Base-by-base conservation (phyloP, 2,797 vertebrate species). In the Harpagifer antarcticus region DNA sequence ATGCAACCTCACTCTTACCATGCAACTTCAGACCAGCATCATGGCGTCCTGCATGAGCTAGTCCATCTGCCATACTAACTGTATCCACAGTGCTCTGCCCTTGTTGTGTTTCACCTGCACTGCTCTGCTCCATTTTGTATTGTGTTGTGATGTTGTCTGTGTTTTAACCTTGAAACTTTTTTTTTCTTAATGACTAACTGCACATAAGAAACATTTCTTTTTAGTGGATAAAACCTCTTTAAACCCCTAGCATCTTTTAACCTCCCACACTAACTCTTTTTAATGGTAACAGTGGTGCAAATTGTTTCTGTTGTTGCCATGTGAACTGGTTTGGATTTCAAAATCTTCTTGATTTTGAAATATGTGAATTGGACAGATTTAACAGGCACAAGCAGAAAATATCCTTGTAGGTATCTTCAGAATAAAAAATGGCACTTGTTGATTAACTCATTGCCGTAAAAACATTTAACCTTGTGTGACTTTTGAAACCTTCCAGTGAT, bases 1-100 rank as follows among this genome's bases (percentile, higher is more conserved):
- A 70, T 83, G 81, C 78, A 76, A 65, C 62, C 49, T 72, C 68
- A 16, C 43, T 64, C 48, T 69, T 52, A 57, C 67, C 57, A 9
- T 45, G 7, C 37, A 2, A 52, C 56, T 12, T 74, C 63, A 66
- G 45, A 70, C 48, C 23, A 82, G 50, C 76, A 48, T 82, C 59
- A 33, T 23, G 14, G 73, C 78, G 45, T 86, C 76, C 65, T 86
- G 91, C 91, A 93, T 89, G 91, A 90, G 66, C 76, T 57, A 1
- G 44, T 67, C 68, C 71, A 67, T 72, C 69, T 27, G 65, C 67
- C 66, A 37, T 13, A 1, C 43, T 14, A 37, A 54, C 67, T 81
- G 50, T 68, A 44, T 76, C 45, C 66, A 78, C 79, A 20, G 54
- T 52, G 57, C 57, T 75, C 37, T 54, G 66, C 43, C 42, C n/a